Evolutionary conservation across 1,140 invertebrate species (phyloP), one percentile per base, ranked within the genome.

Genomic region (Magallana ariakensis): DNA sequence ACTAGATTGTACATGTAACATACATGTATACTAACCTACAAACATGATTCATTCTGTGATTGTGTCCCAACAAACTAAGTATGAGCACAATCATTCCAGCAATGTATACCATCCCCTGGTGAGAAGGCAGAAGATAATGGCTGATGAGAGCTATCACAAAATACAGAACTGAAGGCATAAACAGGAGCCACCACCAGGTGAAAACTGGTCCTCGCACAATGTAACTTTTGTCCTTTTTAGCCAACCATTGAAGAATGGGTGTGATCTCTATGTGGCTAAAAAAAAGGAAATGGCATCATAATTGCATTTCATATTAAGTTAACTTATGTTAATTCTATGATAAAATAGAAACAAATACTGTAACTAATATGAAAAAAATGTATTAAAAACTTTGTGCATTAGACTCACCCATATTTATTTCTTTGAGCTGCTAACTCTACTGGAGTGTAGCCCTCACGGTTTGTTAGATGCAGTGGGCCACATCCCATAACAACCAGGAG

Each of bases 41-140:
- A 7, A 94, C 80, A 90, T 94, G 91, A 0, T 89, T 33, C 26
- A 94, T 84, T 85, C 93, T 92, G 46, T 93, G 93, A 6, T 16
- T 55, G 15, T 90, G 70, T 83, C 83, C 88, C 5, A 62, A 83
- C 11, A 88, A 13, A 1, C 26, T 19, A 46, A 83, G 86, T 7
- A 90, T 11, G 16, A 93, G 54, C n/a, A 70, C 80, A 56, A 62
- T 62, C 10, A 91, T 15, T 57, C 89, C 89, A 9, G 87, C 58
- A 13, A 90, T 16, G 26, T 91, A 83, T 7, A 92, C 87, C 54
- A 90, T 46, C 0, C 89, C 91, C 75, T 93, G 91, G 81, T 91
- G 90, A 19, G 46, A 70, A 8, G 80, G 55, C 7, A 84, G 53
- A 5, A 91, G n/a, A 57, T 83, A 84, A 7, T 85, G 19, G 0